phyloP scores from a whole-genome alignment of 2,888 invertebrate species.

The Agriotes lineatus region DNA sequence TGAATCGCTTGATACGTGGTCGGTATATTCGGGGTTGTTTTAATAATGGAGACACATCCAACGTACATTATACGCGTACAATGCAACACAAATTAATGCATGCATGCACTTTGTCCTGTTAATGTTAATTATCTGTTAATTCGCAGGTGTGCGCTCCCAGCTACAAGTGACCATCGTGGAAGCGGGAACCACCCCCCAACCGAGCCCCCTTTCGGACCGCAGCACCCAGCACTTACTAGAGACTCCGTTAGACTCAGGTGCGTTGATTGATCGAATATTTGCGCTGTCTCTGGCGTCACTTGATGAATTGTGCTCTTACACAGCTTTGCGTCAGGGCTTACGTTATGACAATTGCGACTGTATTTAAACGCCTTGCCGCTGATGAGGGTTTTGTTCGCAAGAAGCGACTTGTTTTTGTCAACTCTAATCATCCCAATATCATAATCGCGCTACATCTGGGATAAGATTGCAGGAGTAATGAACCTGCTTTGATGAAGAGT shows the following conservation, averaged over 20 bases:
- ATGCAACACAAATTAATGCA: not conserved
- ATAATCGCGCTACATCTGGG: no score
- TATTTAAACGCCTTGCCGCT: not conserved
- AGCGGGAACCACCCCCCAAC: constrained; percentile 61
- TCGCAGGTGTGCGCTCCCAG: constrained; percentile 61
- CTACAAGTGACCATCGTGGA: constrained; percentile 65
- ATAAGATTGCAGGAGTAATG: no score
- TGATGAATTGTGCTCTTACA: constrained; percentile 17
- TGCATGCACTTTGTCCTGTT: not conserved
- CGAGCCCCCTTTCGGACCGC: constrained; percentile 62
- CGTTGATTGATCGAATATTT: constrained; percentile 34
- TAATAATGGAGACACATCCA: no score
- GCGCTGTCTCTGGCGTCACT: constrained; percentile 22
- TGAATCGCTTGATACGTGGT: no score
- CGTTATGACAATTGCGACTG: not conserved
- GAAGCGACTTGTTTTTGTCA: no score
- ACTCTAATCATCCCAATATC: no score
- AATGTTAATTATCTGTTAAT: constrained; percentile 14
- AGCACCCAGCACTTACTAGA: constrained; percentile 64
- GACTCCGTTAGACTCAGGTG: constrained; percentile 60
- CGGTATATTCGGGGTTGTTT: no score
- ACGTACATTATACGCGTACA: no score
- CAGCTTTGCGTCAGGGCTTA: not conserved
- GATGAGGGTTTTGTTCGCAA: no score
- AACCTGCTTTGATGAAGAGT: no score